A percentile compares a stretch with the other conserved stretches of the same genome.
These are phyloP conservation scores for Campaea margaritaria DNA, from an alignment of 2,888 invertebrate species.

Conservation along the genomic window DNA sequence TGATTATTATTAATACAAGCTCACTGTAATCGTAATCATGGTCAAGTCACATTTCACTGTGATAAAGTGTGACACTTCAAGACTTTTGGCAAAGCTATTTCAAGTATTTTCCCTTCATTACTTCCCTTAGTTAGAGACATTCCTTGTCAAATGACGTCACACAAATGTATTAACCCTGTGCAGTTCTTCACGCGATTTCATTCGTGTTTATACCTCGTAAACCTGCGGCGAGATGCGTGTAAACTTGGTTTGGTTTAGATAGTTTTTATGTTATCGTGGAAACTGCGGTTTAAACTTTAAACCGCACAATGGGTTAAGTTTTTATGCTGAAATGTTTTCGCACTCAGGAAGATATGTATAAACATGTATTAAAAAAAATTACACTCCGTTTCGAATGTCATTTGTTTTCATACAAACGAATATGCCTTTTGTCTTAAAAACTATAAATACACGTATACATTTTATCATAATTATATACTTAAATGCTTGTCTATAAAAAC, in stretches of 20 bases:
- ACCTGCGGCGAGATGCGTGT: background rate
- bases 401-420: slow-evolving; percentile 14
- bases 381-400: too few relatives aligned
- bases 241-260: background rate
- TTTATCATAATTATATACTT: background rate
- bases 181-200: background rate
- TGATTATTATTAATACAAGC: too few relatives aligned
- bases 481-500: background rate
- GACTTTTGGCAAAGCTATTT: background rate
- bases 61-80: background rate
- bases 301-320: background rate
- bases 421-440: slow-evolving; percentile 24
- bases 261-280: slow-evolving; percentile 14
- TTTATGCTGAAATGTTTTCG: background rate
- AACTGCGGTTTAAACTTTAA: slow-evolving; percentile 6
- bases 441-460: background rate
- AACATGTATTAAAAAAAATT: too few relatives aligned
- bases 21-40: too few relatives aligned
- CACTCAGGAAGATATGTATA: background rate
- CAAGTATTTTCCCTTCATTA: background rate
- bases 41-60: too few relatives aligned
- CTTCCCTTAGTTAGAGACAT: background rate
- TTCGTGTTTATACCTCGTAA: slow-evolving; percentile 17
- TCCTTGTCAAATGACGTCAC: background rate
- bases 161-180: background rate